Evolutionary conservation across 1,140 invertebrate species (phyloP).

Genomic region (Centruroides vittatus): DNA sequence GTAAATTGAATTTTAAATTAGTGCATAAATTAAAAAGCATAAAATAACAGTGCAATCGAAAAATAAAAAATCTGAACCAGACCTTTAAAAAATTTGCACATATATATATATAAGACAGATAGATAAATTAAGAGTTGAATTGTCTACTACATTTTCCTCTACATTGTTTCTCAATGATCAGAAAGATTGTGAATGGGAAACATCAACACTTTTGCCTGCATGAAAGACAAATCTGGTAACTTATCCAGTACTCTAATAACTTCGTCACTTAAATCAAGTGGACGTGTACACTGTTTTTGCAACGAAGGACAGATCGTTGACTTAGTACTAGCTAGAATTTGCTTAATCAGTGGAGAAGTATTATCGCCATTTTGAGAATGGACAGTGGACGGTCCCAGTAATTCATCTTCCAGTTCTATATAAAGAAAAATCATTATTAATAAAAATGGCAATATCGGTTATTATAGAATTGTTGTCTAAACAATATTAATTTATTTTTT

Average conservation of each 20-base stretch:
- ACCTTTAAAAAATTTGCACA: too few relatives aligned
- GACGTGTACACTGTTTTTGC: background rate
- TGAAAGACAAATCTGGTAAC: slow-evolving; percentile 18
- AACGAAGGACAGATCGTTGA: background rate
- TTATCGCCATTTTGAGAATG: background rate
- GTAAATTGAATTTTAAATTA: too few relatives aligned
- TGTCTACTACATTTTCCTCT: too few relatives aligned
- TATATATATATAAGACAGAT: too few relatives aligned
- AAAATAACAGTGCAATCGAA: too few relatives aligned
- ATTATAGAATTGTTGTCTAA: too few relatives aligned
- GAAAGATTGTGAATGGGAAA: slow-evolving; percentile 11
- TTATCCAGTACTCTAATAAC: slow-evolving; percentile 16
- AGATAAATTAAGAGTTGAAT: too few relatives aligned
- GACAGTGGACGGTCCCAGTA: slow-evolving; percentile 7
- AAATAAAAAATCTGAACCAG: too few relatives aligned
- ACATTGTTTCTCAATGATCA: too few relatives aligned
- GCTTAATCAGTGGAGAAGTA: background rate
- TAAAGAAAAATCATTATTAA: background rate
- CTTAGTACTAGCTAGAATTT: background rate
- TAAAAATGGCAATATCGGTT: too few relatives aligned
- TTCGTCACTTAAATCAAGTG: slow-evolving; percentile 16
- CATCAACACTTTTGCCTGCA: slow-evolving; percentile 18
- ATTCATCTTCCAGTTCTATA: slow-evolving; percentile 14
- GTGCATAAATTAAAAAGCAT: too few relatives aligned
- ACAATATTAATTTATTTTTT: too few relatives aligned